Evolutionary conservation across 2,888 invertebrate genomes (phyloP).

Genomic region (Amorpha juglandis): DNA sequence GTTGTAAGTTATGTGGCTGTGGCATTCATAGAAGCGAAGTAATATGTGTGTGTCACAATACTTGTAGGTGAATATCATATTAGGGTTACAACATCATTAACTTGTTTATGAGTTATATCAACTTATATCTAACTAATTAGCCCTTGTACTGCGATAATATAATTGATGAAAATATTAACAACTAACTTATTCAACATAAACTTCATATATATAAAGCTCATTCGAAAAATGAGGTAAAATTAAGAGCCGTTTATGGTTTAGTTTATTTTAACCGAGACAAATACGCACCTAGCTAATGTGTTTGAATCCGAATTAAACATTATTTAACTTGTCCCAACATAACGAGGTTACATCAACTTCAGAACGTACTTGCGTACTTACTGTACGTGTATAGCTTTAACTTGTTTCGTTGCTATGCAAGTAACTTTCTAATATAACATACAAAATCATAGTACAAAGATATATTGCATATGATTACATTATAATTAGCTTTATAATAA

Average conservation of each 20-base stretch:
- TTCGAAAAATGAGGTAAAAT: conserved; percentile 37
- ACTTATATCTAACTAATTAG: conserved; percentile 10
- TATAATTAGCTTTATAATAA: conserved; percentile 34
- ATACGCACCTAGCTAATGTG: conserved; percentile 50
- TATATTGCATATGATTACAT: conserved; percentile 27
- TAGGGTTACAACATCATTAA: conserved; percentile 65
- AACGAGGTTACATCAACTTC: conserved; percentile 76
- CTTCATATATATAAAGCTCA: conserved; percentile 27
- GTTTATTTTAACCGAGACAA: conserved; percentile 40
- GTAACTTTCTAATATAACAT: conserved; percentile 79
- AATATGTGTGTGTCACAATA: conserved; percentile 49
- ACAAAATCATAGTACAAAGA: conserved; percentile 38
- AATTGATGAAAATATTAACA: conserved; percentile 6
- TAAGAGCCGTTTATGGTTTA: conserved; percentile 38
- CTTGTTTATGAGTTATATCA: conserved; percentile 56
- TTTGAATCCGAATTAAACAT: conserved; percentile 55
- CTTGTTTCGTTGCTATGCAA: conserved; percentile 76
- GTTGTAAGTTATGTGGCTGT: conserved; percentile 59
- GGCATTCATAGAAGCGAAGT: conserved; percentile 53
- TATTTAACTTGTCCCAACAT: conserved; percentile 67
- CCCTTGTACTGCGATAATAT: conserved; percentile 11
- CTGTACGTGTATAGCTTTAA: conserved; percentile 69
- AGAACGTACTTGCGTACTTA: conserved; percentile 68
- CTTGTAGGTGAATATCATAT: conserved; percentile 53
- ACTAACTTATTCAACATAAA: background rate